Evolutionary conservation across 2,888 invertebrate genomes (phyloP).

Genomic region (Mythimna loreyi): DNA sequence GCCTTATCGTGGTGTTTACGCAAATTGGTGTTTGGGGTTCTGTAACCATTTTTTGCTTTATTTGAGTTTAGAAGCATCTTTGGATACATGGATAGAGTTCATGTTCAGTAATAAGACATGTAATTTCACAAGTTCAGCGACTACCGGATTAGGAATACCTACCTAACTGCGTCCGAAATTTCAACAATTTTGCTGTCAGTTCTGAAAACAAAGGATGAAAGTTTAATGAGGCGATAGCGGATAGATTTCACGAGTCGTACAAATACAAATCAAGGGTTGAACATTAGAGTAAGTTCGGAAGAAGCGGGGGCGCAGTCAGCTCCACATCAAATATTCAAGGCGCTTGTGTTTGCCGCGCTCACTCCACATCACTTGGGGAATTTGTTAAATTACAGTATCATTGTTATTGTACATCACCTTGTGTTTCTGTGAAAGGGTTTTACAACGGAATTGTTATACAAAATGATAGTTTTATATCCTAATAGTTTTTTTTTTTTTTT

Average conservation of each 20-base stretch:
- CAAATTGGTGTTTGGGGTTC: slow-evolving; percentile 33
- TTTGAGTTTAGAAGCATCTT: not conserved
- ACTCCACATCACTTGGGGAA: slow-evolving; percentile 58
- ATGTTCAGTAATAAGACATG: not conserved
- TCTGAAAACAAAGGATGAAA: slow-evolving; percentile 70
- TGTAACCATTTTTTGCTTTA: not conserved
- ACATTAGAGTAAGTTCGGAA: slow-evolving; percentile 72
- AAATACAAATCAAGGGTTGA: slow-evolving; percentile 75
- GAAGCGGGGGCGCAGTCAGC: slow-evolving; percentile 68
- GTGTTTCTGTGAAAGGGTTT: slow-evolving; percentile 6
- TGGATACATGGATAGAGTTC: not conserved
- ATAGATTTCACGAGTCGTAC: slow-evolving; percentile 62
- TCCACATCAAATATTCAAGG: slow-evolving; percentile 78
- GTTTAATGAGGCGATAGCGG: slow-evolving; percentile 71
- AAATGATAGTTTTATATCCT: not conserved
- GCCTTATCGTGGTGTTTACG: slow-evolving; percentile 16
- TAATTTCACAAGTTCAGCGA: not conserved
- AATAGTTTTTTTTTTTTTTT: not conserved
- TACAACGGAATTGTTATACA: not conserved
- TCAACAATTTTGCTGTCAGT: slow-evolving; percentile 20
- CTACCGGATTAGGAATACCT: not conserved
- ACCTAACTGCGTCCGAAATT: not conserved
- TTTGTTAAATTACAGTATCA: slow-evolving; percentile 45
- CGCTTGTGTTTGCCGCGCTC: slow-evolving; percentile 62
- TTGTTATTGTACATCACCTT: slow-evolving; percentile 28